Evolutionary conservation across 2,888 invertebrate species (phyloP).

Genomic region (Hipparchia sbordonii): DNA sequence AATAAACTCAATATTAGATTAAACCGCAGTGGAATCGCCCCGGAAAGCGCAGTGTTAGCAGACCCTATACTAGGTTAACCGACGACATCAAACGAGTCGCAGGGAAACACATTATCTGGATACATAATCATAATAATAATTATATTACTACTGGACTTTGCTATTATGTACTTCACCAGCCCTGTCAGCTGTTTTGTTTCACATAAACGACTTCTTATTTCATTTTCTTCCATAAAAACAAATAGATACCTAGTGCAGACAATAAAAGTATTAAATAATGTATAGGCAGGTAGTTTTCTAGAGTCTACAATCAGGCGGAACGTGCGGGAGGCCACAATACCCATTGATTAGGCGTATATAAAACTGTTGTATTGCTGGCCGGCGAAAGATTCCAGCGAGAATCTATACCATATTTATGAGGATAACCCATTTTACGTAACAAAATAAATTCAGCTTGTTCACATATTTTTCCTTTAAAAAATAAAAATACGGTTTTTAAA

Average conservation of each 20-base stretch:
- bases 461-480: not conserved
- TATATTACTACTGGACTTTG: too few relatives aligned
- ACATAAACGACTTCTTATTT: not conserved
- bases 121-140: too few relatives aligned
- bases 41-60: too few relatives aligned
- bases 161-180: not conserved
- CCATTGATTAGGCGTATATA: slow-evolving; percentile 31
- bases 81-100: too few relatives aligned
- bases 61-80: too few relatives aligned
- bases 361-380: slow-evolving; percentile 22
- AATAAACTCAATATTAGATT: not conserved
- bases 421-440: slow-evolving; percentile 6
- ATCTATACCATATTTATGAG: slow-evolving; percentile 21
- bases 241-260: not conserved
- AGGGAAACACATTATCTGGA: too few relatives aligned
- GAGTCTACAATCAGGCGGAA: slow-evolving; percentile 17
- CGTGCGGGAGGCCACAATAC: slow-evolving; percentile 28
- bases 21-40: not conserved
- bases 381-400: slow-evolving; percentile 19
- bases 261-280: slow-evolving; percentile 12
- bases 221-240: slow-evolving; percentile 2
- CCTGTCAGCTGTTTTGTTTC: not conserved
- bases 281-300: slow-evolving; percentile 20
- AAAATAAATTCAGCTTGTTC: not conserved
- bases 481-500: too few relatives aligned